Base-by-base conservation (phyloP, 1,140 invertebrate species). In the Asobara japonica region DNA sequence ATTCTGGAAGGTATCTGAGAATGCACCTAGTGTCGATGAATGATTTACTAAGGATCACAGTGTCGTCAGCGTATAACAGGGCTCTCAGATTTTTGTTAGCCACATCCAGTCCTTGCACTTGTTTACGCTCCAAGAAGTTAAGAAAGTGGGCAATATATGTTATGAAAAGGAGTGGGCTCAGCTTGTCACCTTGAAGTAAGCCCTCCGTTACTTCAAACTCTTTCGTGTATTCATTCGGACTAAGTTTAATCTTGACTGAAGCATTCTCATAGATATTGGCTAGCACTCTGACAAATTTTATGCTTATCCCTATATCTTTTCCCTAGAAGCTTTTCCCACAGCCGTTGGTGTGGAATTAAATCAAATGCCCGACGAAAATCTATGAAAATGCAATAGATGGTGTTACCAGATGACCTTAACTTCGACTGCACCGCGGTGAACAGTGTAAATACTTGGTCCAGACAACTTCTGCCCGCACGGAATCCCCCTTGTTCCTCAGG, bases 51-150 rank as follows among this genome's bases (percentile, higher is more conserved):
- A 77, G 45, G 2, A 79, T 20, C 8, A 77, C 74, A 2, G 76
- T 48, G 51, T 79, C 78, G 51, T 76, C 76, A 4, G 76, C 73
- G 45, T 75, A 79, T 18, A 75, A 56, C n/a, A 78, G 60, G 7
- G 74, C 13, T 11, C 65, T 66, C 20, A 79, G 67, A 16, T 71
- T 69, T 25, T 18, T 45, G 7, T 61, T 45, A 30, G 56, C 67
- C 8, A 75, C 38, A 4, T 65, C 45, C 13, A 75, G 33, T 11
- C 76, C 76, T 22, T n/a, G 61, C 8, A 75, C 45, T 10, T 71
- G 62, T 61, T 60, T 62, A 6, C 70, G 25, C 29, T 38, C 18
- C 8, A 77, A 65, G 31, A 72, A 74, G 13, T 73, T 31, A 30
- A 74, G 61, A 7, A 78, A 62, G 29, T 78, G 72, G n/a, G 25